Evolutionary conservation across 1,140 invertebrate species (phyloP).

Genomic region (Yoshiicerus persimilis): DNA sequence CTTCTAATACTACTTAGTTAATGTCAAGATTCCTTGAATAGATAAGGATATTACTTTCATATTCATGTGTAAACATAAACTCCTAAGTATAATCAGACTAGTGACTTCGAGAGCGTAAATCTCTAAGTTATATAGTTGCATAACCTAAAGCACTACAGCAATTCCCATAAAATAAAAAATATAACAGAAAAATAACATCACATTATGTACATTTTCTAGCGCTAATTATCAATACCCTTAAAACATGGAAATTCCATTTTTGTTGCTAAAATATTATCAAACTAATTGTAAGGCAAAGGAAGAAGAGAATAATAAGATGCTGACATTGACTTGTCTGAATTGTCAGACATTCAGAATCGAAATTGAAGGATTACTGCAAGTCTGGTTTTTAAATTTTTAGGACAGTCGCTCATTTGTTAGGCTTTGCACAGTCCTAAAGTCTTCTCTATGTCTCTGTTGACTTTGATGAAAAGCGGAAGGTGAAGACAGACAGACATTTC

Average conservation of each 20-base stretch:
- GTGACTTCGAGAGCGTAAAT: too few species aligned
- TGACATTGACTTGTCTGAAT: neutral
- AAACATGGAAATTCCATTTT: neutral
- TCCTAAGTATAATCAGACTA: neutral
- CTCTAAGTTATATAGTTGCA: too few species aligned
- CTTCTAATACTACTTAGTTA: neutral
- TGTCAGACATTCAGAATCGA: neutral
- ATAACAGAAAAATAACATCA: neutral
- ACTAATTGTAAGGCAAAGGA: neutral
- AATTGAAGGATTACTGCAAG: neutral
- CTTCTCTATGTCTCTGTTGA: neutral
- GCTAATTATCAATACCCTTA: neutral
- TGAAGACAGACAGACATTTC: neutral
- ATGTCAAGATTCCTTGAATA: neutral
- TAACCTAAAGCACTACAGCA: neutral
- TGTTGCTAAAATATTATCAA: neutral
- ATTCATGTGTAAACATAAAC: neutral
- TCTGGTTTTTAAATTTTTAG: neutral
- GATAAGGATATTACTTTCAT: neutral
- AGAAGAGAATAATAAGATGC: neutral
- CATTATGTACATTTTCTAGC: neutral
- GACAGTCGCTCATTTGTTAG: neutral
- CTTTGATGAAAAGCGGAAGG: neutral
- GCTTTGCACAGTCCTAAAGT: neutral
- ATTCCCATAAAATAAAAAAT: neutral